phyloP scores from a whole-genome alignment of 2,888 invertebrate species.

The Eudemis profundana region DNA sequence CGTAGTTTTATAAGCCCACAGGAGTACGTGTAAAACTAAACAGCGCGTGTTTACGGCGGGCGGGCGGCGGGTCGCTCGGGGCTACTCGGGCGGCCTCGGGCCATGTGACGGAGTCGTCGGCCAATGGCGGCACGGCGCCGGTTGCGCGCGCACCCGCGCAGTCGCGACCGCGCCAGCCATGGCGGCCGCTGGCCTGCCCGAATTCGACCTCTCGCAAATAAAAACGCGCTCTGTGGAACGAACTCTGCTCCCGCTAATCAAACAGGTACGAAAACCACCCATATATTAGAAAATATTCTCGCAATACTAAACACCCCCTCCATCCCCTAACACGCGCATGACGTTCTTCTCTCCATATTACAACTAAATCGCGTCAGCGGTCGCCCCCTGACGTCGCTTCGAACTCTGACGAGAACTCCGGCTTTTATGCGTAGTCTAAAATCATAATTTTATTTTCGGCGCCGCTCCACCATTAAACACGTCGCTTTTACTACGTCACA shows the following conservation, averaged over 20 bases:
- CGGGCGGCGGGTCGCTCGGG: slow-evolving; percentile 52
- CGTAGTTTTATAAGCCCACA: slow-evolving; percentile 70
- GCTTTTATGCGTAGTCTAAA: slow-evolving; percentile 72
- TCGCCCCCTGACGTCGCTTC: slow-evolving; percentile 69
- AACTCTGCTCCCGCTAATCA: slow-evolving; percentile 96
- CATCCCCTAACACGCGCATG: slow-evolving; percentile 46
- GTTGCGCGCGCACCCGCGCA: slow-evolving; percentile 78
- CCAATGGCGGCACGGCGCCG: slow-evolving; percentile 62
- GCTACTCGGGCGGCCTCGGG: slow-evolving; percentile 52
- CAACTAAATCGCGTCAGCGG: slow-evolving; percentile 58
- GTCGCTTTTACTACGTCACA: slow-evolving; percentile 55
- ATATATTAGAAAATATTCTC: slow-evolving; percentile 51
- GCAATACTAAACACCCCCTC: slow-evolving; percentile 39
- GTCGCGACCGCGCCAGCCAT: slow-evolving; percentile 83
- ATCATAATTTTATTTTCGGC: slow-evolving; percentile 74
- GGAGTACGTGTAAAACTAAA: slow-evolving; percentile 67
- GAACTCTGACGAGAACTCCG: slow-evolving; percentile 64
- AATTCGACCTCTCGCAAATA: slow-evolving; percentile 90
- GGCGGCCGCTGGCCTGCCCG: slow-evolving; percentile 86
- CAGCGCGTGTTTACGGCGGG: slow-evolving; percentile 58
- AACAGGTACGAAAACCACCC: slow-evolving; percentile 90
- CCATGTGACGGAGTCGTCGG: slow-evolving; percentile 64
- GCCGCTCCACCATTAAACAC: slow-evolving; percentile 62
- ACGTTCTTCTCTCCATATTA: slow-evolving; percentile 50
- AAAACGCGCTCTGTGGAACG: slow-evolving; percentile 97